These are phyloP conservation scores for Autographa gamma DNA, from an alignment of 2,888 invertebrate genomes.

Conservation along the genomic window DNA sequence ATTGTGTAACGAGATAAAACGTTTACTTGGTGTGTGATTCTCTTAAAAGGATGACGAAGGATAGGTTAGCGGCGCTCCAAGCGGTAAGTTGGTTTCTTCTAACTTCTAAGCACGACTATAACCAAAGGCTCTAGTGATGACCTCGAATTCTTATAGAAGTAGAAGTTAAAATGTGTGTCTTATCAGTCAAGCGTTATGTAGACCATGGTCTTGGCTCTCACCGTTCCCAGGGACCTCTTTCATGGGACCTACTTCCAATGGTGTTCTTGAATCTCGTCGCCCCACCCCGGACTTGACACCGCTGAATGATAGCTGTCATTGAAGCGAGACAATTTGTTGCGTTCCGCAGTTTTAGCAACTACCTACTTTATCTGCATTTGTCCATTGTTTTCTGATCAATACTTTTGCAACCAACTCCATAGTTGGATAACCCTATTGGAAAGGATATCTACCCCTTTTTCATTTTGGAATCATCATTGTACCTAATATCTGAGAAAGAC, in stretches of 20 bases:
- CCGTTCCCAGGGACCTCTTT: constrained; percentile 32
- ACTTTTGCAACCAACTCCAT: constrained; percentile 46
- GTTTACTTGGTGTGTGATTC: constrained; percentile 91
- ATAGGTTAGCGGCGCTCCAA: constrained; percentile 98
- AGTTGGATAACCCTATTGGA: constrained; percentile 56
- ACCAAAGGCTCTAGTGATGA: constrained; percentile 81
- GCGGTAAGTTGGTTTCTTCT: constrained; percentile 92
- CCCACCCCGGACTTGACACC: constrained; percentile 82
- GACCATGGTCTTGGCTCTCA: constrained; percentile 35
- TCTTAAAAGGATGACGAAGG: constrained; percentile 96
- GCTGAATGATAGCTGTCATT: constrained; percentile 81
- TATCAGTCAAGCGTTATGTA: constrained; percentile 51
- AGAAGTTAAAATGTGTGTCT: constrained; percentile 68
- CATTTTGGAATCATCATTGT: constrained; percentile 12
- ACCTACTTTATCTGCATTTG: constrained; percentile 50
- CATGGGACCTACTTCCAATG: constrained; percentile 56
- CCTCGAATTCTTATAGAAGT: constrained; percentile 81
- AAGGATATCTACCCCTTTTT: constrained; percentile 43
- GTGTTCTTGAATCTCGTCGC: constrained; percentile 75
- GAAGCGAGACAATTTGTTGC: constrained; percentile 80
- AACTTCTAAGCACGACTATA: constrained; percentile 74
- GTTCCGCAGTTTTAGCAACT: constrained; percentile 66
- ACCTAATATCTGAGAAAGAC: neutral
- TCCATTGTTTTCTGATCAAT: constrained; percentile 58
- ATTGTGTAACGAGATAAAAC: constrained; percentile 92